Evolutionary conservation across 2,797 vertebrate species (phyloP).

Genomic region (Pempheris klunzingeri): DNA sequence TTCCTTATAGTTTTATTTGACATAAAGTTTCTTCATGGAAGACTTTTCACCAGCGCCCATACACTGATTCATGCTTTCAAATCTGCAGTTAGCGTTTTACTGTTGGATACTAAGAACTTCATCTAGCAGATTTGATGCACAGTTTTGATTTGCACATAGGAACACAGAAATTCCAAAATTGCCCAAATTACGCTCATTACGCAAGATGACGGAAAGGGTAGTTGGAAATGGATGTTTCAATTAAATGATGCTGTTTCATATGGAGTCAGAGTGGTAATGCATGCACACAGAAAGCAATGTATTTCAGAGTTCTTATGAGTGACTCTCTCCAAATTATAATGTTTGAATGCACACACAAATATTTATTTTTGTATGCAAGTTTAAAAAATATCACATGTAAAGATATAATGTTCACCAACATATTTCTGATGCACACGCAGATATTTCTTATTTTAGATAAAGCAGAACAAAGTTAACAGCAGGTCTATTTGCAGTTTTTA

Average conservation of each 20-base stretch:
- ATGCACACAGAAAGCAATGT: no score
- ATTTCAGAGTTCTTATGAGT: no score
- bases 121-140: background rate
- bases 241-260: conserved; percentile 1
- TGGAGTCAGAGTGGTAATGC: no score
- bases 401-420: no score
- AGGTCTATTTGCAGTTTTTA: no score
- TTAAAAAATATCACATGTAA: no score
- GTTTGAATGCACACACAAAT: no score
- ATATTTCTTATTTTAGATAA: no score
- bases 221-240: background rate
- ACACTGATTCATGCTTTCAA: background rate
- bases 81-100: background rate
- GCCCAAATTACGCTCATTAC: background rate
- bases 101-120: background rate
- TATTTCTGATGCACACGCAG: no score
- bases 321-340: no score
- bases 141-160: background rate
- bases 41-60: background rate
- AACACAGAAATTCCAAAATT: background rate
- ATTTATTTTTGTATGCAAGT: no score
- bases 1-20: background rate
- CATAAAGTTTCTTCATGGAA: background rate
- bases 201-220: background rate
- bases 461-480: no score